Conservation (phyloP, 37 sponge, comb jelly and placozoan species). For the Beroe ovata region DNA sequence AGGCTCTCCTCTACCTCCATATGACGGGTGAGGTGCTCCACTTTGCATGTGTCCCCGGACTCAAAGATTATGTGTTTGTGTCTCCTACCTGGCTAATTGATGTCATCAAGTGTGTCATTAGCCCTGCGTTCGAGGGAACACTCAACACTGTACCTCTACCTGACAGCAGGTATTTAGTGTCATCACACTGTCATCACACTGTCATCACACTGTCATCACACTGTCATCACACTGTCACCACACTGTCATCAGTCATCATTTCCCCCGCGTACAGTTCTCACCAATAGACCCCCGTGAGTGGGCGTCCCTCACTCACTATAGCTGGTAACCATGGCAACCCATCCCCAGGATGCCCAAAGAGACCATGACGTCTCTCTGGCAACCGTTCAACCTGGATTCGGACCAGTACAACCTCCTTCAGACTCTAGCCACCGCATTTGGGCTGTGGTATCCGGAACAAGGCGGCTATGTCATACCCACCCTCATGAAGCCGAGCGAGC, state of each 20-base stretch:
- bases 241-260: too few relatives aligned
- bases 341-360: conserved; percentile 28
- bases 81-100: conserved; percentile 62
- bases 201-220: too few relatives aligned
- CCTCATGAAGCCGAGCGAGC: neutral
- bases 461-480: conserved; percentile 42
- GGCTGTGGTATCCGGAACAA: conserved; percentile 57
- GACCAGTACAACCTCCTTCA: conserved; percentile 50
- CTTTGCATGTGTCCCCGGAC: conserved; percentile 22
- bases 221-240: too few relatives aligned
- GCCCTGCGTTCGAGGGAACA: conserved; percentile 7
- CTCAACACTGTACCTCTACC: neutral
- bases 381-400: neutral
- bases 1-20: conserved; percentile 57
- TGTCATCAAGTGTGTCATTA: conserved; percentile 51
- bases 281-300: too few relatives aligned
- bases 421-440: conserved; percentile 39
- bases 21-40: conserved; percentile 64
- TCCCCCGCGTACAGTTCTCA: too few relatives aligned
- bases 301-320: too few relatives aligned
- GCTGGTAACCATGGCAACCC: too few relatives aligned
- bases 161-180: conserved; percentile 5
- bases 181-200: too few relatives aligned
- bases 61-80: conserved; percentile 60
- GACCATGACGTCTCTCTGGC: conserved; percentile 5